phyloP scores from a whole-genome alignment of 2,113 vertebrate genomes.

The Lampris megalopsis region DNA sequence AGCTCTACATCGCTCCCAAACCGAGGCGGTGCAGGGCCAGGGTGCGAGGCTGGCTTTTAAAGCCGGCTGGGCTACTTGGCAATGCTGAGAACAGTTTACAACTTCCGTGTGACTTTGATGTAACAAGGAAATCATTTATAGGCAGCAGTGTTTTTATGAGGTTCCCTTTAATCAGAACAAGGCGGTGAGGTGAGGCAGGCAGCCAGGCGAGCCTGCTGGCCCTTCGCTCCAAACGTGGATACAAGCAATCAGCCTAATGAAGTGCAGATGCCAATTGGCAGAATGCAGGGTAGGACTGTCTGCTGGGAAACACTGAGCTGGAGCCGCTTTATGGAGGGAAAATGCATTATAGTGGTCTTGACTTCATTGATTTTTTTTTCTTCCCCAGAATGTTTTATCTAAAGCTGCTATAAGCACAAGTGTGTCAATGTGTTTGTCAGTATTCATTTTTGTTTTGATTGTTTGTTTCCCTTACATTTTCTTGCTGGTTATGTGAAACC shows the following conservation, averaged over 20 bases:
- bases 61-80: slow-evolving; percentile 47
- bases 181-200: slow-evolving; percentile 17
- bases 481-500: background rate
- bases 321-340: slow-evolving; percentile 22
- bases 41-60: background rate
- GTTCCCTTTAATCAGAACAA: slow-evolving; percentile 77
- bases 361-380: slow-evolving; percentile 6
- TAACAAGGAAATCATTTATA: slow-evolving; percentile 74
- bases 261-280: slow-evolving; percentile 62
- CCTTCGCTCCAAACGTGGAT: slow-evolving; percentile 36
- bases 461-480: background rate
- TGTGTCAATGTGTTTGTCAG: slow-evolving; percentile 26
- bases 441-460: slow-evolving; percentile 19
- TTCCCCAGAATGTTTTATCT: background rate
- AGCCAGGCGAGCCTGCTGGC: slow-evolving; percentile 17
- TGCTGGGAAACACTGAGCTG: slow-evolving; percentile 51
- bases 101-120: slow-evolving; percentile 81
- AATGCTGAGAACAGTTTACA: slow-evolving; percentile 59
- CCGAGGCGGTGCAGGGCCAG: background rate
- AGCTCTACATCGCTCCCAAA: background rate
- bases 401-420: slow-evolving; percentile 11
- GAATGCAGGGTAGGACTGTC: slow-evolving; percentile 32
- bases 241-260: slow-evolving; percentile 73
- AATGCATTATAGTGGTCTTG: slow-evolving; percentile 13
- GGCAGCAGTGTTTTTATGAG: slow-evolving; percentile 70